Base-by-base conservation (phyloP, 2,888 invertebrate species). In the Athripsodes cinereus region DNA sequence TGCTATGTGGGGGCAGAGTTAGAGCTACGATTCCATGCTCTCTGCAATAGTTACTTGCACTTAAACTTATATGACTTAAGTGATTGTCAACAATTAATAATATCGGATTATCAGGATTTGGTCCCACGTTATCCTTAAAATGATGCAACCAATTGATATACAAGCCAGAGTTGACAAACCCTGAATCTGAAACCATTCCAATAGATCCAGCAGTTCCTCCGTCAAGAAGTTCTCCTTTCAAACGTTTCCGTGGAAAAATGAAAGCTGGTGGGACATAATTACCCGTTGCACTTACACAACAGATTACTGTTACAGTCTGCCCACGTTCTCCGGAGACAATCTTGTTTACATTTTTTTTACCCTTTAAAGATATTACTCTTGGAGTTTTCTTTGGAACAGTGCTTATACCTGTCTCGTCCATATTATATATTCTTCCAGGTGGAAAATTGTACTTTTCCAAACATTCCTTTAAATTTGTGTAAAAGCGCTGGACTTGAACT, bases 301-400 rank as follows among this genome's bases (percentile, higher is more conserved):
- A 40, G 13, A 40, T 16, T n/a, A 13, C 40, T n/a, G 40, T 40
- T 16, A 40, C 13, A n/a, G 40, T 40, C 16, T 40, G 40, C 16
- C 40, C 40, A n/a, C 40, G 13, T 40, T 40, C 40, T 40, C n/a
- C 40, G 13, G 40, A 40, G 16, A 40, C 40, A n/a, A 40, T 40
- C 13, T 40, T 40, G 16, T 16, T 16, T 13, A 40, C 40, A n/a
- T n/a, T 40, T 40, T 40, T 40, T 16, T 40, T 40, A 10, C 26
- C 26, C 26, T 10, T 26, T 26, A 26, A 3, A 26, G 26, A 26
- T 26, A 26, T 26, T 8, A 40, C 40, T 16, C 16, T 40, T 40
- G 40, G 48, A 8, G 20, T 10, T 48, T 48, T 48, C 6, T 52
- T 52, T 13, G 34, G 52, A 6, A 52, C 52, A 18, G 34, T 31